Base-by-base conservation (phyloP, 2,113 vertebrate genomes). In the Aramus guarauna region DNA sequence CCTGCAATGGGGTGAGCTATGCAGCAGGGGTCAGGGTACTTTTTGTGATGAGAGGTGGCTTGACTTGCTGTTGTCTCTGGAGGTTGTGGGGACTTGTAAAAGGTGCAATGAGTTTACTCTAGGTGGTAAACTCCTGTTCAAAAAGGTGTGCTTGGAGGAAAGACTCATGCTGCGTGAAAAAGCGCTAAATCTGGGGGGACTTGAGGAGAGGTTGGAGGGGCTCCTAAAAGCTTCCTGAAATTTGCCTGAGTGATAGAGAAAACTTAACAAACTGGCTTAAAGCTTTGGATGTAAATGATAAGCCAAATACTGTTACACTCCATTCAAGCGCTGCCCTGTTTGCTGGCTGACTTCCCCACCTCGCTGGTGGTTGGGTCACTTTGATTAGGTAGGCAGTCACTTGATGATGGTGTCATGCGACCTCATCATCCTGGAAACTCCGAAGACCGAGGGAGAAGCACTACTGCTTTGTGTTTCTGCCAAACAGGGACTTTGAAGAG, bases 361-460 rank as follows among this genome's bases (percentile, higher is more conserved):
- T 59, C 9, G 0, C 24, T 53, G 52, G 45, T 6, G 0, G 24
- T 2, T 4, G 60, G 36, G 34, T 50, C 63, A 11, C 58, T 15
- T n/a, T 7, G 20, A 7, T 39, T 15, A 32, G 72, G 72, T 62
- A 14, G 80, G 72, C 48, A 36, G 39, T 22, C 9, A 2, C 36
- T 32, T 36, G 52, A 12, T 1, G n/a, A 21, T 11, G n/a, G 2
- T 36, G 72, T 41, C 37, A 9, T 1, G 3, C 14, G 1, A 11
- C 39, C 73, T 47, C 9, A 0, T 52, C 60, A 12, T 67, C 67
- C 79, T 32, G 37, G 50, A 37, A 29, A 16, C 59, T 39, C 2
- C 0, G 48, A 22, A 30, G 48, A 37, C 53, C 1, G 0, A 27
- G 67, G 37, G 43, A 68, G 37, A 22, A 52, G 9, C 50, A 0